A percentile compares a stretch with the other conserved stretches of the same genome.
These are phyloP conservation scores for Mycogona germanica DNA, from an alignment of 2,888 invertebrate species.

Conservation along the genomic window DNA sequence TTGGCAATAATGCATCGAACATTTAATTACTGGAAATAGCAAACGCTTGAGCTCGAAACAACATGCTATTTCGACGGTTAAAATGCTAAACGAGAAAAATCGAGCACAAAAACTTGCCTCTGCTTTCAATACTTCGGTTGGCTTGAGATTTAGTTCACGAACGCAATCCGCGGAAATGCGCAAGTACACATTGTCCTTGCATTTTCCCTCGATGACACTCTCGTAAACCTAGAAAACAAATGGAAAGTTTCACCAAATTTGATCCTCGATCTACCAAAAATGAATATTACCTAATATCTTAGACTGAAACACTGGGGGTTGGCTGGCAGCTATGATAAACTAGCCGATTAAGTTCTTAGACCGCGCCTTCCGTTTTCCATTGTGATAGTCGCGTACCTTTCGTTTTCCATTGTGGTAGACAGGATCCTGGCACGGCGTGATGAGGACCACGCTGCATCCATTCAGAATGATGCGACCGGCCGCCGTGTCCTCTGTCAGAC, in stretches of 20 bases:
- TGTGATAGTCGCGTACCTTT: neutral
- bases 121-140: conserved; percentile 50
- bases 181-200: conserved; percentile 61
- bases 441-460: conserved; percentile 56
- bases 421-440: conserved; percentile 35
- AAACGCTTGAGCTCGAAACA: neutral
- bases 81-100: neutral
- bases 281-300: neutral
- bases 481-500: conserved; percentile 67
- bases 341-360: too few species aligned
- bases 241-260: neutral
- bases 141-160: conserved; percentile 45
- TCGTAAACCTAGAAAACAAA: conserved; percentile 45
- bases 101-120: conserved; percentile 37
- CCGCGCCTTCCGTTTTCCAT: neutral
- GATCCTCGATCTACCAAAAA: neutral
- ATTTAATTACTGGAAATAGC: neutral
- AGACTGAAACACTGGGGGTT: too few species aligned
- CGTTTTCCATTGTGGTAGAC: neutral
- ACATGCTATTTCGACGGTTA: neutral
- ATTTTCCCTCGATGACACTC: conserved; percentile 64
- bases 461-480: conserved; percentile 64
- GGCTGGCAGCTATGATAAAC: too few species aligned
- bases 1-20: too few species aligned
- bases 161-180: conserved; percentile 55